Evolutionary conservation across 2,113 vertebrate genomes (phyloP), one percentile per base, ranked within the genome.

Genomic region (Astatotilapia flaviijosephi): DNA sequence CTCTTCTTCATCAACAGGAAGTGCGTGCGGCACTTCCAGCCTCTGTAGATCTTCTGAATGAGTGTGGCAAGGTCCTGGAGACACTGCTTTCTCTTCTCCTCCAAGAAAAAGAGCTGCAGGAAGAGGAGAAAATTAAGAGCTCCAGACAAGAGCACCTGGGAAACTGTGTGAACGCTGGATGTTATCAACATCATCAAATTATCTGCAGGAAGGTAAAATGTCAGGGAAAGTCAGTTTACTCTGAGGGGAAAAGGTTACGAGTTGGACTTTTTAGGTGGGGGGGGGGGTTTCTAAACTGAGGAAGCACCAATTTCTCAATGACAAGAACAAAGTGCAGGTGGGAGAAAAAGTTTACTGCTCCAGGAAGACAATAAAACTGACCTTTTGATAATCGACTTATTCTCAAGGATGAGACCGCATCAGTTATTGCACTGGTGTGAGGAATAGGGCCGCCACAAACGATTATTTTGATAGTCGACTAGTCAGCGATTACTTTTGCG

Each of bases 41-140:
- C 99, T 7, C 98, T 97, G 88, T 98, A 99, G 94, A 99, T 98
- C 96, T 99, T 99, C 93, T 95, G 98, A 92, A 99, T 99, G 33
- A 99, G 97, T 0, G 98, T 97, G 77, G 99, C 98, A 86, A 99
- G 94, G 92, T 98, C 97, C 84, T 99, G 96, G 47, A 99, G 92
- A 13, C 98, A 97, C 35, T 97, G 97, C 91, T 97, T 98, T 88
- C 99, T 96, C 87, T 96, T 94, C 77, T 99, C 98, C 96, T 99
- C 99, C 54, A 99, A 93, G 86, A 97, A 97, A 95, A 99, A 99
- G 75, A 99, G 97, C 99, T 99, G 58, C 3, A 23, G 7, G 33
- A 79, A 77, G 28, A 51, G 3, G 21, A 10, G 6, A 58, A 9
- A 11, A 45, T 7, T 23, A 53, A 65, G 1, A 4, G 6, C 42